These are phyloP conservation scores for Apostichopus californicus DNA, from an alignment of 35 echinoderm and acorn worm genomes.

Conservation along the genomic window DNA sequence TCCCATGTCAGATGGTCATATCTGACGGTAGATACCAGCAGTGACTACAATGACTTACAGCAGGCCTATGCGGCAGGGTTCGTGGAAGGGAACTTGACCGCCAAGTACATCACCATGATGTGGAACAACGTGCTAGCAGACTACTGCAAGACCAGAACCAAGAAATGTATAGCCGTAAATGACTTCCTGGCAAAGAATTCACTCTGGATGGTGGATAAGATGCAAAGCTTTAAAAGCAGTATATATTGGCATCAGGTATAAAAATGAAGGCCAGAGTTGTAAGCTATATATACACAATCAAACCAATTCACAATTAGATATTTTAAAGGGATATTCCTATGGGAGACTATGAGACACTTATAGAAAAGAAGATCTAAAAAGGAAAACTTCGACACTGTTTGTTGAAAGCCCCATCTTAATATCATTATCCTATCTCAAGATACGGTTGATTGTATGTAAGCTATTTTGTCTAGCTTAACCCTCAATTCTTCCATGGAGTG, in stretches of 20 bases:
- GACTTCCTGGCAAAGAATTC: constrained; percentile 41
- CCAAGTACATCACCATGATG: constrained; percentile 34
- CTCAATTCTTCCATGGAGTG: too few species aligned
- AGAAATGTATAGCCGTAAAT: constrained; percentile 28
- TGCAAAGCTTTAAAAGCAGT: constrained; percentile 20
- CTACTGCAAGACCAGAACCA: constrained; percentile 6
- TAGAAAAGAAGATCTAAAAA: too few species aligned
- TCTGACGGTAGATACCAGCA: constrained; percentile 26
- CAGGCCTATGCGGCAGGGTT: constrained; percentile 43
- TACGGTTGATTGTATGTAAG: too few species aligned
- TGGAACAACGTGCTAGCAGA: constrained; percentile 30
- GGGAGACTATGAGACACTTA: too few species aligned
- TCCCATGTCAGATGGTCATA: constrained; percentile 33
- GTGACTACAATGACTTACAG: not conserved
- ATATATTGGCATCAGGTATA: constrained; percentile 54
- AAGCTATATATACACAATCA: not conserved
- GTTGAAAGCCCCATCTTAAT: too few species aligned
- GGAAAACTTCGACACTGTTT: too few species aligned
- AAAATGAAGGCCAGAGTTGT: not conserved
- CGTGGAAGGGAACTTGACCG: constrained; percentile 37
- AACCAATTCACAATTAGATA: too few species aligned
- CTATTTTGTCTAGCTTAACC: too few species aligned
- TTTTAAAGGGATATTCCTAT: too few species aligned
- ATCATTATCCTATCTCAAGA: too few species aligned
- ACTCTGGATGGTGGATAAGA: constrained; percentile 27